Evolutionary conservation across 2,113 vertebrate species (phyloP).

Genomic region (Oxyura jamaicensis): DNA sequence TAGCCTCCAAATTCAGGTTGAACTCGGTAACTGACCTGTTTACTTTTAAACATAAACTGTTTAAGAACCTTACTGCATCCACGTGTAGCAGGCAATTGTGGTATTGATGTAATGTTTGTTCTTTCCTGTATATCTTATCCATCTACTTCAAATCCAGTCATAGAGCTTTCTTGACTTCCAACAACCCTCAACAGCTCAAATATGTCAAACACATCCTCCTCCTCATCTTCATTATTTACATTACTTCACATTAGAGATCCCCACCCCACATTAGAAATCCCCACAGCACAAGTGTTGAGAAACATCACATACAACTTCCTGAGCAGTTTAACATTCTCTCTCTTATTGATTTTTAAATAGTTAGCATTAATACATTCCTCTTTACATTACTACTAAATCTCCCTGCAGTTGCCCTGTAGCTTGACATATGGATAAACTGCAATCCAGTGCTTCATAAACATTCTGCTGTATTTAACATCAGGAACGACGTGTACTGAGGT

Average conservation of each 20-base stretch:
- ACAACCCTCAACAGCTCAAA: background rate
- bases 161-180: background rate
- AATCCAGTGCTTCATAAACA: slow-evolving; percentile 30
- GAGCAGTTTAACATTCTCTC: background rate
- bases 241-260: too few species aligned
- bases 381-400: slow-evolving; percentile 41
- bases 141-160: background rate
- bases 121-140: background rate
- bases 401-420: slow-evolving; percentile 32
- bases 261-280: too few species aligned
- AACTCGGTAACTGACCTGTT: background rate
- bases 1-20: background rate
- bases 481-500: slow-evolving; percentile 10
- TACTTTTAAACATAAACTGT: background rate
- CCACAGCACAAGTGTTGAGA: background rate
- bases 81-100: background rate
- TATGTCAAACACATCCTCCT: background rate
- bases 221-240: background rate
- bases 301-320: background rate
- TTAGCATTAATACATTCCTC: slow-evolving; percentile 34
- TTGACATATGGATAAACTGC: slow-evolving; percentile 54
- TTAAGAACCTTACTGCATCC: background rate
- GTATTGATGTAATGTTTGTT: background rate
- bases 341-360: background rate
- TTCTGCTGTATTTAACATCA: slow-evolving; percentile 1